Percentiles rank a stretch among this genome's conserved stretches.
phyloP scores from a whole-genome alignment of 2,888 invertebrate genomes.

The Caenorhabditis wallacei region DNA sequence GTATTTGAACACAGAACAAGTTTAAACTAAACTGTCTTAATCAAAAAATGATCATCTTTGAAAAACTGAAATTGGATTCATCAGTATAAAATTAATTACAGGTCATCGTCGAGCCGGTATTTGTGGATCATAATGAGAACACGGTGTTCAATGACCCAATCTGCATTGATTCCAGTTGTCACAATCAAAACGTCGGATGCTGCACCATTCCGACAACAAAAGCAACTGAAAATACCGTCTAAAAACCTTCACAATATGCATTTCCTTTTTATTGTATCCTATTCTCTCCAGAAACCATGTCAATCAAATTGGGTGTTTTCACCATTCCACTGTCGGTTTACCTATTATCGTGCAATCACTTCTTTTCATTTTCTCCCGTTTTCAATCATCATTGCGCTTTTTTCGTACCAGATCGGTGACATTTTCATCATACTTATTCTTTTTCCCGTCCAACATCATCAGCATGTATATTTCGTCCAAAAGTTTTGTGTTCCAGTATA shows the following conservation, averaged over 20 bases:
- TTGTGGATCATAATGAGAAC: conserved; percentile 32
- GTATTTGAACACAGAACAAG: conserved; percentile 16
- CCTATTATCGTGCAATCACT: conserved; percentile 29
- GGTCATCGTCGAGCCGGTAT: conserved; percentile 60
- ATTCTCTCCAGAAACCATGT: conserved; percentile 20
- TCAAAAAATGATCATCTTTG: not conserved
- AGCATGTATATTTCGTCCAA: not conserved
- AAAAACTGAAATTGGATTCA: too few species aligned
- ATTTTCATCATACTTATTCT: not conserved
- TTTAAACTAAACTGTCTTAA: conserved; percentile 8
- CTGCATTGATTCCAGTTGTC: conserved; percentile 57
- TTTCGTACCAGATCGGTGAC: conserved; percentile 17
- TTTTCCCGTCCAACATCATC: not conserved
- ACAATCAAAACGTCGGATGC: conserved; percentile 60
- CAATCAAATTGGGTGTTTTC: conserved; percentile 12
- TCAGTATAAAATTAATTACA: conserved; percentile 15
- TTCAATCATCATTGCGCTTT: not conserved
- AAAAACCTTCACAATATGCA: not conserved
- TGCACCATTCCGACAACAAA: conserved; percentile 44
- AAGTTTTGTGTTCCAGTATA: too few species aligned
- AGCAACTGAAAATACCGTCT: not conserved
- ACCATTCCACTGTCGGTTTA: conserved; percentile 37
- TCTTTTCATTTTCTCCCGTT: not conserved
- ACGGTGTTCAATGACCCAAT: conserved; percentile 14
- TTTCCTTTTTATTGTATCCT: not conserved